A percentile compares a stretch with the other conserved stretches of the same genome.
phyloP scores from a whole-genome alignment of 2,113 vertebrate genomes.

The Leiothrix lutea region DNA sequence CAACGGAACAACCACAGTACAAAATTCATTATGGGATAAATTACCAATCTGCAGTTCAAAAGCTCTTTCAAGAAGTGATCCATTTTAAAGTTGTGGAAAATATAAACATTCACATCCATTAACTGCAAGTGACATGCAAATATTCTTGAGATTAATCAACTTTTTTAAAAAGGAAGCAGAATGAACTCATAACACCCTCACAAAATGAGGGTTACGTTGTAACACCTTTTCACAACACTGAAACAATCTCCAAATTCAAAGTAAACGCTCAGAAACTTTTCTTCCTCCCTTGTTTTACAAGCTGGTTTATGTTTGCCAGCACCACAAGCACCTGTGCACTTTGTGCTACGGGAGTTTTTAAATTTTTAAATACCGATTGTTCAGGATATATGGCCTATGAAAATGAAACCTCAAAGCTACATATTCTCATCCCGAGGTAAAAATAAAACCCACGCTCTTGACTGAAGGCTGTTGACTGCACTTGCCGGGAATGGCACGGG shows the following conservation, averaged over 20 bases:
- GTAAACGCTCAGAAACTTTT: neutral
- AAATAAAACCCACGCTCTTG: neutral
- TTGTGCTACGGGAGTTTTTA: fast-evolving
- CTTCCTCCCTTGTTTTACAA: neutral
- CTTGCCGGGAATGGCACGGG: neutral
- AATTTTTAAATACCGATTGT: neutral
- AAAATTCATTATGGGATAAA: neutral
- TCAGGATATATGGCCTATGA: neutral
- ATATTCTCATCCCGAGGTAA: neutral
- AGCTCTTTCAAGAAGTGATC: neutral
- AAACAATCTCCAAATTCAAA: neutral
- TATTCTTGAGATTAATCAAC: neutral
- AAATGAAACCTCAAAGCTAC: neutral
- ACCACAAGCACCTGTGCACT: neutral
- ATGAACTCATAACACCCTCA: fast-evolving
- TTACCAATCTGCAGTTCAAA: neutral
- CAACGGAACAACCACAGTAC: neutral
- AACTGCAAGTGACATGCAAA: neutral
- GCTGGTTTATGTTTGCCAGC: neutral
- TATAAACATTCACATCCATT: neutral
- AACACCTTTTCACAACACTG: neutral
- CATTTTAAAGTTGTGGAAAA: neutral
- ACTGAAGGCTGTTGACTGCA: neutral
- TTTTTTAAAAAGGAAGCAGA: neutral
- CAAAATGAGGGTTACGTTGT: fast-evolving